Conservation (phyloP, 2,113 vertebrate species). For the Bettongia penicillata region DNA sequence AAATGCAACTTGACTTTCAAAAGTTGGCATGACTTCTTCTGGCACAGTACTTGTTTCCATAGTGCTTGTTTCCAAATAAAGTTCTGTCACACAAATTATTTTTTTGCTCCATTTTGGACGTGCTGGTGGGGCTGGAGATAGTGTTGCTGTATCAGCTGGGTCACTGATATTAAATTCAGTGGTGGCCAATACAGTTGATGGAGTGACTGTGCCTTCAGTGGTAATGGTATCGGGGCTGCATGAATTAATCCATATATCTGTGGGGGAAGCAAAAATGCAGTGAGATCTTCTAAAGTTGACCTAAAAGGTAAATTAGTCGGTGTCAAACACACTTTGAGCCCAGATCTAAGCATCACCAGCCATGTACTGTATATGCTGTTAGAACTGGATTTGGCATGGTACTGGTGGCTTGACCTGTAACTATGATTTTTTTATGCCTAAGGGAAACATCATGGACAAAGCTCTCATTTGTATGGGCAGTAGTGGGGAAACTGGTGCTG, state of each 20-base stretch:
- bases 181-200: not conserved
- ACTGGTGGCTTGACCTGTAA: not conserved
- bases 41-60: constrained; percentile 66
- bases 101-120: constrained; percentile 61
- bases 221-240: constrained; percentile 79
- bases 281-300: not conserved
- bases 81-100: constrained; percentile 80
- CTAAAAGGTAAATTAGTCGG: not conserved
- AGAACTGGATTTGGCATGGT: not conserved
- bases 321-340: too few relatives aligned
- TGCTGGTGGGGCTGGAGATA: not conserved
- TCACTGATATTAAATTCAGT: constrained; percentile 28
- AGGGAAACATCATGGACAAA: not conserved
- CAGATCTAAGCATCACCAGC: not conserved
- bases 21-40: constrained; percentile 12
- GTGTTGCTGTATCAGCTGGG: not conserved
- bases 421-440: not conserved
- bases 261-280: constrained; percentile 53
- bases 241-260: constrained; percentile 84
- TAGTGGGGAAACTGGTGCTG: not conserved
- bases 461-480: not conserved
- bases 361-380: not conserved
- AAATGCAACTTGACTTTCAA: constrained; percentile 55
- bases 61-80: constrained; percentile 13
- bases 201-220: constrained; percentile 17